These are phyloP conservation scores for Bufo gargarizans DNA, from an alignment of 2,113 vertebrate species.

Conservation along the genomic window DNA sequence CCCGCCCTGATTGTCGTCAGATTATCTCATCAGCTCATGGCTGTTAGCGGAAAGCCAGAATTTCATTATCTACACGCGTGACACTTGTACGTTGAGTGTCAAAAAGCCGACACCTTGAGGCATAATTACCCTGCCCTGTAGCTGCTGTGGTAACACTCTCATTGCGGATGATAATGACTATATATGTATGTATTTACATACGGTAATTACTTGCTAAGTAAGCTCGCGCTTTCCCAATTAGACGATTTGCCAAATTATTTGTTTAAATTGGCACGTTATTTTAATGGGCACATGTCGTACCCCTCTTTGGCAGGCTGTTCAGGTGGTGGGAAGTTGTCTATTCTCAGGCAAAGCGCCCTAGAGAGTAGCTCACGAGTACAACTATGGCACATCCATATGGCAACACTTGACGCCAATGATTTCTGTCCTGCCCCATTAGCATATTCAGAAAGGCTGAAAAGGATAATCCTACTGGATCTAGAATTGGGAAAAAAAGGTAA, in stretches of 20 bases:
- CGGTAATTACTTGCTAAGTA: constrained; percentile 58
- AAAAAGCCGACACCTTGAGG: constrained; percentile 49
- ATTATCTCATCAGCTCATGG: constrained; percentile 14
- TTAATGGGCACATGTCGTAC: constrained; percentile 48
- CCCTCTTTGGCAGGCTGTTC: constrained; percentile 44
- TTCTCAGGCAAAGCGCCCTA: not conserved
- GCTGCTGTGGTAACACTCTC: constrained; percentile 55
- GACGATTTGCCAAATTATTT: constrained; percentile 55
- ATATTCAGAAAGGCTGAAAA: not conserved
- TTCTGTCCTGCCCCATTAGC: not conserved
- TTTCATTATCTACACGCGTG: constrained; percentile 53
- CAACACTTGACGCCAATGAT: no score
- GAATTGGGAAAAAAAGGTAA: not conserved
- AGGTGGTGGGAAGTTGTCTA: constrained; percentile 20
- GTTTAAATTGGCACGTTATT: constrained; percentile 56
- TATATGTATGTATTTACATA: constrained; percentile 58
- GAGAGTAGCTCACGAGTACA: constrained; percentile 4
- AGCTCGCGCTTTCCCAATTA: constrained; percentile 34
- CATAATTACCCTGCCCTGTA: constrained; percentile 52
- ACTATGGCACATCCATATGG: constrained; percentile 35
- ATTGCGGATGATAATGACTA: constrained; percentile 50
- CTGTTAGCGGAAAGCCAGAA: constrained; percentile 49
- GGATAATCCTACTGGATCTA: not conserved
- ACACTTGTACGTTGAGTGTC: constrained; percentile 36
- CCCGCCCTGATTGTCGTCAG: not conserved